Evolutionary conservation across 1,140 invertebrate species (phyloP).

Genomic region (Piezodorus guildinii): DNA sequence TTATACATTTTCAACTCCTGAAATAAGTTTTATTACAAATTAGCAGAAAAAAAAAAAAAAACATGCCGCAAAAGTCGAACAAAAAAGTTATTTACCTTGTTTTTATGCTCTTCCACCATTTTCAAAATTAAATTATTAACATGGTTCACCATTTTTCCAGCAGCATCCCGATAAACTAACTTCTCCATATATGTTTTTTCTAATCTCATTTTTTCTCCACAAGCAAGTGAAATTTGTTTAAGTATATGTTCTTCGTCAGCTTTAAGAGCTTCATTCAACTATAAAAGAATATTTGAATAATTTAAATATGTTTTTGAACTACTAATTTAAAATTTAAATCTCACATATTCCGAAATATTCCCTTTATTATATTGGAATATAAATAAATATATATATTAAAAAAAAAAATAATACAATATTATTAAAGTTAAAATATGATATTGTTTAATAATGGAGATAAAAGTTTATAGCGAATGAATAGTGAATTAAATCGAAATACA

Average conservation of each 20-base stretch:
- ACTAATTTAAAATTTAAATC: no score
- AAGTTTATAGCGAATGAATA: no score
- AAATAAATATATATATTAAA: no score
- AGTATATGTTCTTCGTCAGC: not conserved
- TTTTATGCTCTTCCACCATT: constrained; percentile 7
- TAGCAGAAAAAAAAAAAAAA: not conserved
- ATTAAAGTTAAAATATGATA: no score
- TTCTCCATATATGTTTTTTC: constrained; percentile 9
- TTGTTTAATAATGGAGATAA: no score
- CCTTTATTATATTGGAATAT: no score
- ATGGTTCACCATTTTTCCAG: not conserved
- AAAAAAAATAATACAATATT: no score
- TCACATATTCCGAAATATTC: no score
- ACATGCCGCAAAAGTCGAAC: not conserved
- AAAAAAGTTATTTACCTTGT: not conserved
- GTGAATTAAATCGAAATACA: no score
- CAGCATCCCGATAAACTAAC: not conserved
- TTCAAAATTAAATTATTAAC: constrained; percentile 1
- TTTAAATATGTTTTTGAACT: not conserved
- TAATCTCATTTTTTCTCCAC: not conserved
- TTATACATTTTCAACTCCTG: constrained; percentile 2
- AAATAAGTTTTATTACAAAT: not conserved
- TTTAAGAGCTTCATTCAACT: not conserved
- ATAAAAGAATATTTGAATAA: not conserved
- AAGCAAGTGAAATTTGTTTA: not conserved